Conservation (phyloP, 1,140 invertebrate genomes). For the Harlomillsia oculata region DNA sequence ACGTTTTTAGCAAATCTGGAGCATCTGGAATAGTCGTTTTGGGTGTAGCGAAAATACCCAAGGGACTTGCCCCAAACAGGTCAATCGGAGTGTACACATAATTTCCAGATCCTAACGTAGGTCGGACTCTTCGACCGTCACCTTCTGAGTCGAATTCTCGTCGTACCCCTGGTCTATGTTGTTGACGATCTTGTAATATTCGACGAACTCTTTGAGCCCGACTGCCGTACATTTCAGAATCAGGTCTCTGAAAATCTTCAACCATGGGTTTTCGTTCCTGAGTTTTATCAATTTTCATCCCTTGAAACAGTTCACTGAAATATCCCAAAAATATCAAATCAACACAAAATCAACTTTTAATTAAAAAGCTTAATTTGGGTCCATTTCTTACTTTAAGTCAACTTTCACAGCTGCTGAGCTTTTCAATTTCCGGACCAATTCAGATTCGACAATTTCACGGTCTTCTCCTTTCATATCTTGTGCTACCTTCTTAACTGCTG, state of each 20-base stretch:
- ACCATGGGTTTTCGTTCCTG: not conserved
- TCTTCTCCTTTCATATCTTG: conserved; percentile 50
- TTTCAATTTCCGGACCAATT: conserved; percentile 59
- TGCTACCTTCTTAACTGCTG: conserved; percentile 59
- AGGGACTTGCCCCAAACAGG: conserved; percentile 48
- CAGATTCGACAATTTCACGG: conserved; percentile 57
- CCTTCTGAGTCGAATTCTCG: not conserved
- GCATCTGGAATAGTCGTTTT: conserved; percentile 22
- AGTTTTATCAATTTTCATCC: conserved; percentile 60
- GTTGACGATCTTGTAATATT: conserved; percentile 37
- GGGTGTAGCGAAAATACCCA: conserved; percentile 50
- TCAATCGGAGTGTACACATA: conserved; percentile 37
- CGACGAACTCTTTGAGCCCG: conserved; percentile 41
- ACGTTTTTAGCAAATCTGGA: conserved; percentile 47
- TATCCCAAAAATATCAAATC: conserved; percentile 2
- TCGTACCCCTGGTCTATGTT: conserved; percentile 18
- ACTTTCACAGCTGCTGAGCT: conserved; percentile 39
- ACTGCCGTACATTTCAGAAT: not conserved
- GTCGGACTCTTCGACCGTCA: not conserved
- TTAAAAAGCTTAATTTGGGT: not conserved
- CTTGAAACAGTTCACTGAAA: conserved; percentile 39
- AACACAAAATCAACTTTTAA: conserved; percentile 3
- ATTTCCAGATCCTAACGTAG: not conserved
- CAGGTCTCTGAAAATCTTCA: conserved; percentile 22
- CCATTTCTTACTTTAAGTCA: conserved; percentile 23